Evolutionary conservation across 1,140 invertebrate species (phyloP), one percentile per base, ranked within the genome.

Genomic region (Pseudoatta argentina): DNA sequence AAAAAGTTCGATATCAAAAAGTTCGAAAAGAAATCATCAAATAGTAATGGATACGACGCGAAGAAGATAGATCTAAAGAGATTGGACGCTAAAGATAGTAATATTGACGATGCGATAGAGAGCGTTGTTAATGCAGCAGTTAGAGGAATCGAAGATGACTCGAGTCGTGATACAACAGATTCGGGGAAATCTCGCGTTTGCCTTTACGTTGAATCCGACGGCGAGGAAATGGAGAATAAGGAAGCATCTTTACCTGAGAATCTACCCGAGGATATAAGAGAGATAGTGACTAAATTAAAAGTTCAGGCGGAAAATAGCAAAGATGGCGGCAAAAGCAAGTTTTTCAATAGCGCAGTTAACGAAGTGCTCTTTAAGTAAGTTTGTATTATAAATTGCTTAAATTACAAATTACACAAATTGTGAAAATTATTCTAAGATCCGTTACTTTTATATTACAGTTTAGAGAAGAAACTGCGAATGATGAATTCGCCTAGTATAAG

Each of bases 261-360:
- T 90, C 93, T 97, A 78, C 96, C 97, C 39, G 92, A 95, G 59
- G 95, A 96, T 69, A 94, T 97, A 86, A 94, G 95, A 86, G 94
- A 95, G 64, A 94, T 96, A 44, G 95, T 97, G 76, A 95, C 95
- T 82, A 95, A 95, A 75, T 94, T 97, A 64, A 97, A 97, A 93
- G 88, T 95, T 87, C 95, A 95, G 59, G 96, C 96, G 3, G 95
- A 95, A 86, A 94, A 94, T 39, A 96, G 93, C 34, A 96, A 95
- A 89, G 96, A 96, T 89, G 96, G 96, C 89, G 96, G 96, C 51
- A 97, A 97, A 92, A 95, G 95, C 39, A 97, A 97, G 93, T 96
- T 97, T 91, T 97, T 97, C 88, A 96, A 96, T 64, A 91, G 93
- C n/a, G 91, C 95, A 87, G 95, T 97, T n/a, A 97, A 97, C 92